Conservation (phyloP, 2,888 invertebrate species). For the Schizotus pectinicornis region DNA sequence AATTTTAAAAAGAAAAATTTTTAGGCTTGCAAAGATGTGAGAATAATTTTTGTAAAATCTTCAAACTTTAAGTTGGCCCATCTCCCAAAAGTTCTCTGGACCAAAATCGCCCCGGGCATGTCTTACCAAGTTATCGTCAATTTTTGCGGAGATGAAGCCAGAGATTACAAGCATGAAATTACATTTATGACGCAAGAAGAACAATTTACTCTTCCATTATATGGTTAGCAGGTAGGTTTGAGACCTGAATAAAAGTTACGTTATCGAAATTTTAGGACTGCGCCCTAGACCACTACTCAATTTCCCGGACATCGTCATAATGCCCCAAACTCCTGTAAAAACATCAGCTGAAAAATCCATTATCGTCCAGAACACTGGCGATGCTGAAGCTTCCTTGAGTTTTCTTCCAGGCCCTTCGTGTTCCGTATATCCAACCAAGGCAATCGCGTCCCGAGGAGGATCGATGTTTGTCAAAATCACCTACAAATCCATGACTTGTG, state of each 20-base stretch:
- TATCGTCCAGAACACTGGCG: slow-evolving; percentile 64
- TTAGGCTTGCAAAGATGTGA: slow-evolving; percentile 63
- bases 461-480: slow-evolving; percentile 60
- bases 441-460: slow-evolving; percentile 60
- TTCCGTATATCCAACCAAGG: slow-evolving; percentile 62
- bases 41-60: slow-evolving; percentile 60
- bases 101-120: slow-evolving; percentile 74
- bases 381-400: slow-evolving; percentile 60
- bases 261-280: slow-evolving; percentile 54
- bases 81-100: slow-evolving; percentile 56
- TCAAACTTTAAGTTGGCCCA: slow-evolving; percentile 62
- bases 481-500: slow-evolving; percentile 58
- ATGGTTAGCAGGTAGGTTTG: slow-evolving; percentile 62
- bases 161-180: slow-evolving; percentile 64
- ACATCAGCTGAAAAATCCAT: slow-evolving; percentile 59
- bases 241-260: neutral
- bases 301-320: slow-evolving; percentile 64
- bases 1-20: slow-evolving; percentile 11
- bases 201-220: slow-evolving; percentile 64
- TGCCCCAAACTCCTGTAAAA: slow-evolving; percentile 63
- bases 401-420: slow-evolving; percentile 60
- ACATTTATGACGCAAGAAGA: slow-evolving; percentile 63
- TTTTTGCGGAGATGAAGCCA: slow-evolving; percentile 65
- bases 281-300: slow-evolving; percentile 65
- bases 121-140: slow-evolving; percentile 66